Evolutionary conservation across 2,888 invertebrate genomes (phyloP).

Genomic region (Platerodrilus igneus): DNA sequence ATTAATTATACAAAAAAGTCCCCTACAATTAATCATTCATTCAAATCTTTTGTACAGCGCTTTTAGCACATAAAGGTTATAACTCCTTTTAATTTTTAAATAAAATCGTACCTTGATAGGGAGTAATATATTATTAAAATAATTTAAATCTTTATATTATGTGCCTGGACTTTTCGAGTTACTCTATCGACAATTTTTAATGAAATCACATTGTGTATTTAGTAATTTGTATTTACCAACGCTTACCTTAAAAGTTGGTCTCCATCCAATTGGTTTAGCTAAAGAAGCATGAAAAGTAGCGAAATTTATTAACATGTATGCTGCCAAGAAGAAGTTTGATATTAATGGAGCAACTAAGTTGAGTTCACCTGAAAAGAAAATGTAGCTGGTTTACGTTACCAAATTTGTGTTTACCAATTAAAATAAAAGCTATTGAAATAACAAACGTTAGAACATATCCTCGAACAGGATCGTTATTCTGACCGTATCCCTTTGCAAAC

Average conservation of each 20-base stretch:
- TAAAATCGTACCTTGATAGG: too few species aligned
- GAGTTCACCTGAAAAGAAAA: constrained; percentile 60
- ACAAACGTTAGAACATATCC: constrained; percentile 91
- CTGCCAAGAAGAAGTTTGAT: constrained; percentile 91
- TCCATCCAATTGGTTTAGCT: constrained; percentile 83
- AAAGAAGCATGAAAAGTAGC: constrained; percentile 92
- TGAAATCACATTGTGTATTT: too few species aligned
- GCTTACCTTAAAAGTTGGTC: constrained; percentile 84
- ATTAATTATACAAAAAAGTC: too few species aligned
- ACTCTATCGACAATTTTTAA: too few species aligned
- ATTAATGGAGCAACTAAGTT: constrained; percentile 88
- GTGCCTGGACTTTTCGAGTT: too few species aligned
- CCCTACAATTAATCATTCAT: too few species aligned
- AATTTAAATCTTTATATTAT: constrained; percentile 2
- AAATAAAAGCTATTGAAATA: constrained; percentile 79
- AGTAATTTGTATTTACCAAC: too few species aligned
- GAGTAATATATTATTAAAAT: not conserved
- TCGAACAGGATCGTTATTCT: constrained; percentile 77
- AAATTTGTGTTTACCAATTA: constrained; percentile 66
- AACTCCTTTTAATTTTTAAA: too few species aligned
- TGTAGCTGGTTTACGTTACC: constrained; percentile 1
- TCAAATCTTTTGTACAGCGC: too few species aligned
- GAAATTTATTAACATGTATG: constrained; percentile 90
- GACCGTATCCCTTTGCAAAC: constrained; percentile 84
- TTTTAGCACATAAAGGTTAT: too few species aligned